phyloP scores from a whole-genome alignment of 1,140 invertebrate genomes.

The Macrobrachium rosenbergii region DNA sequence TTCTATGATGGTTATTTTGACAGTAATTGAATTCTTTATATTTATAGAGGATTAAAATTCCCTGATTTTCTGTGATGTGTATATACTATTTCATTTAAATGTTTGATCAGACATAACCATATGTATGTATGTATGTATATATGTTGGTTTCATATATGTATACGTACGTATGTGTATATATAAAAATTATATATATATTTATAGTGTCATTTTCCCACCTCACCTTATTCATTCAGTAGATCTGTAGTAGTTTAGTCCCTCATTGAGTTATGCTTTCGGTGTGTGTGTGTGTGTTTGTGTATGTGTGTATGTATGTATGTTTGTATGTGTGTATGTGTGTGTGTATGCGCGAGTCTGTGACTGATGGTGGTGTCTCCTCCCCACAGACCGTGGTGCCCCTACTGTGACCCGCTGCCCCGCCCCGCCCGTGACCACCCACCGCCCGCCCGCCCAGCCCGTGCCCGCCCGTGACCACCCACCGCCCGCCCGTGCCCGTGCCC shows the following conservation, averaged over 20 bases:
- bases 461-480: slow-evolving; percentile 28
- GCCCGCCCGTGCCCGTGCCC: slow-evolving; percentile 26
- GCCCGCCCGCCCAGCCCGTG: slow-evolving; percentile 40
- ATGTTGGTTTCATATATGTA: neutral
- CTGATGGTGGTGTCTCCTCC: slow-evolving; percentile 51
- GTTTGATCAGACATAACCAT: too few species aligned
- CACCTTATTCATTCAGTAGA: too few species aligned
- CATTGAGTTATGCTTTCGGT: too few species aligned
- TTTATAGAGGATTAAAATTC: too few species aligned
- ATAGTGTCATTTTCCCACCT: too few species aligned
- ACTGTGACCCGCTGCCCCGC: slow-evolving; percentile 54
- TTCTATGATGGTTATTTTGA: too few species aligned
- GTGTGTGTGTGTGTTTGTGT: neutral
- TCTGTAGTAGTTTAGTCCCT: too few species aligned
- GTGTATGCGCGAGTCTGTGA: slow-evolving; percentile 18
- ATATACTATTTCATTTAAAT: too few species aligned
- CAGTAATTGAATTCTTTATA: too few species aligned
- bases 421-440: slow-evolving; percentile 33
- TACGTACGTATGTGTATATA: too few species aligned
- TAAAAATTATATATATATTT: too few species aligned
- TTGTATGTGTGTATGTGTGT: slow-evolving; percentile 6
- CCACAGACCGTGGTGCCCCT: slow-evolving; percentile 64
- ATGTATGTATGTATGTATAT: slow-evolving; percentile 5
- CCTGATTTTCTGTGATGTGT: too few species aligned
- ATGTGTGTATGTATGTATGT: neutral